Base-by-base conservation (phyloP, 1,140 invertebrate species). In the Planococcus citri region DNA sequence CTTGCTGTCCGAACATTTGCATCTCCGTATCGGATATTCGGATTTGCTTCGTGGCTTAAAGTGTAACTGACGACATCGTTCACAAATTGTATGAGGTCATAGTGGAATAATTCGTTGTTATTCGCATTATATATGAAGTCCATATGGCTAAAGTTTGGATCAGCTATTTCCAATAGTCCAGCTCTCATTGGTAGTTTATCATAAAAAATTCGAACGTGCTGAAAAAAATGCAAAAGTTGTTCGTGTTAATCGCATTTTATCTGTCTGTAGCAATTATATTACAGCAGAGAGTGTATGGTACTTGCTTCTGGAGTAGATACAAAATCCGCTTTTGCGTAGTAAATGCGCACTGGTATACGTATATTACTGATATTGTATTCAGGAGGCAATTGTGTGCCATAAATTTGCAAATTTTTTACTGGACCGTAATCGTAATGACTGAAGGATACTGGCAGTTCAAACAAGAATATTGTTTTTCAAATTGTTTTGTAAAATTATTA, bases 91-190 rank as follows among this genome's bases (percentile, higher is more conserved):
- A 86, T 72, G 38, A 86, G 74, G 17, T 83, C 77, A 51, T 82
- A 74, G 70, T 87, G 87, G 0, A 88, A 74, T n/a, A 86, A 75
- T 37, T 75, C 76, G 27, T 82, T 80, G 0, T 81, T 57, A 71
- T 21, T 24, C 78, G 74, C 27, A 73, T 72, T 74, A 78, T 83
- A 86, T 88, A 8, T 90, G 74, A 2, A 88, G 72, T 88, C 86
- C 71, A 87, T 74, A 73, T 88, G 86, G 74, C 85, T 85, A 70
- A 86, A 88, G 68, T 79, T 77, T 0, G 79, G 72, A 64, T 82
- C 72, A 0, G 81, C 79, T 1, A 87, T 82, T 74, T 80, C 75
- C 71, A 81, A 84, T 76, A 22, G 80, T 33, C 29, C 29, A 6
- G 29, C 29, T 33, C 29, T 12, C 3, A 33, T 12, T 33, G 12